A percentile compares a stretch with the other conserved stretches of the same genome.
Conservation (phyloP, 2,888 invertebrate genomes). For the Zhuqinia jingwanae region DNA sequence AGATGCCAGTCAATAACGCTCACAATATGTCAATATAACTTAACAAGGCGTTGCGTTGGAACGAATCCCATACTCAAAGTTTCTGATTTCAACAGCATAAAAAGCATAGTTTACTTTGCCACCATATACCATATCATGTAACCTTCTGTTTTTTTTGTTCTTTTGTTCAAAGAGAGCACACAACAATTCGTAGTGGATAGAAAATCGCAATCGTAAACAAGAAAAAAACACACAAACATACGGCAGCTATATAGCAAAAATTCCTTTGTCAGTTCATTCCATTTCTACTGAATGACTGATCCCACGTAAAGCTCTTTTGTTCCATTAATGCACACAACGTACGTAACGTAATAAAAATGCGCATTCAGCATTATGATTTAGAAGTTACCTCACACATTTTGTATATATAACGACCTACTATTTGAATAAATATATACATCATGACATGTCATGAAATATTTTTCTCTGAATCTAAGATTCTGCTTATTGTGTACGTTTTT, state of each 20-base stretch:
- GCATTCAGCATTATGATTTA: neutral
- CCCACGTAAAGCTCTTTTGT: slow-evolving; percentile 13
- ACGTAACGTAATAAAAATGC: neutral
- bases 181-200: neutral
- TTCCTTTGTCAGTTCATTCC: slow-evolving; percentile 27
- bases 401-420: neutral
- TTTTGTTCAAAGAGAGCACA: too few relatives aligned
- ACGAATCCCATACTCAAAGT: slow-evolving; percentile 39
- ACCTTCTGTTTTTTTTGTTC: neutral
- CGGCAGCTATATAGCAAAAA: neutral
- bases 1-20: slow-evolving; percentile 35
- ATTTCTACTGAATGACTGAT: neutral
- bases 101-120: neutral
- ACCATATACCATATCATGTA: neutral
- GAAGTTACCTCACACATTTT: neutral
- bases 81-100: slow-evolving; percentile 24
- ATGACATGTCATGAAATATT: neutral
- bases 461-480: neutral
- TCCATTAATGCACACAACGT: too few relatives aligned
- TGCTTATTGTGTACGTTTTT: neutral
- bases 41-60: slow-evolving; percentile 53
- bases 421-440: neutral
- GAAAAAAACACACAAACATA: neutral
- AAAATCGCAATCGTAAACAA: slow-evolving; percentile 26
- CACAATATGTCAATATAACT: slow-evolving; percentile 48